Base-by-base conservation (phyloP, 1,140 invertebrate genomes). In the Lasioglossum baleicum region DNA sequence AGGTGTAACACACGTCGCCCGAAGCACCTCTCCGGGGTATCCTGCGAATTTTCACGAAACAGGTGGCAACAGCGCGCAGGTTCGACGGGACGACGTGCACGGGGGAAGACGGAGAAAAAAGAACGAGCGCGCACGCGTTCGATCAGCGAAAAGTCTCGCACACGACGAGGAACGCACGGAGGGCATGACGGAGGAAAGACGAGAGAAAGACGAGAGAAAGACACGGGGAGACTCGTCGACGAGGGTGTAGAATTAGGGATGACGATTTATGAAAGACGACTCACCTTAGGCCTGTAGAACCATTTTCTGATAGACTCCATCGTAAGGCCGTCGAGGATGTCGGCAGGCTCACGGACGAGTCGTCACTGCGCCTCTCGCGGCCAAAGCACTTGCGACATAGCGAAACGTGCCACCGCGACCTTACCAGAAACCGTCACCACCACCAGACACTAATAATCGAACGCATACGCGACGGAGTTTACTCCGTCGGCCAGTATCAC, bases 301-400 rank as follows among this genome's bases (percentile, higher is more conserved):
- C 97, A 98, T 94, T 97, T 97, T 94, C 97, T 94, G 88, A 98
- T 94, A 85, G 97, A 97, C 94, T 97, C 96, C 97, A 98, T 97
- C 80, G 82, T 60, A 67, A 80, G 81, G 81, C 75, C 60, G 84
- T 83, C 82, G 82, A 78, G 70, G 75, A 74, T 74, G 81, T 80
- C 76, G 77, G 64, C 81, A 80, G 56, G 61, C 63, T 71, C 63
- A 76, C 73, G 80, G 80, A 74, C 67, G 80, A 71, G 74, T 82
- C 75, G 82, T 87, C 82, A 87, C 79, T 87, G 67, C 44, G 73
- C 81, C 61, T 72, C 70, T 72, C 66, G 73, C 80, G 74, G 68
- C 75, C 80, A 70, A 71, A 71, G 70, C 60, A 75, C 83, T 87
- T 86, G 86, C 84, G 82, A 83, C 88, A 89, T 88, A 83, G 66